These are phyloP conservation scores for Syrista parreyssii DNA, from an alignment of 2,888 invertebrate genomes.

Conservation along the genomic window DNA sequence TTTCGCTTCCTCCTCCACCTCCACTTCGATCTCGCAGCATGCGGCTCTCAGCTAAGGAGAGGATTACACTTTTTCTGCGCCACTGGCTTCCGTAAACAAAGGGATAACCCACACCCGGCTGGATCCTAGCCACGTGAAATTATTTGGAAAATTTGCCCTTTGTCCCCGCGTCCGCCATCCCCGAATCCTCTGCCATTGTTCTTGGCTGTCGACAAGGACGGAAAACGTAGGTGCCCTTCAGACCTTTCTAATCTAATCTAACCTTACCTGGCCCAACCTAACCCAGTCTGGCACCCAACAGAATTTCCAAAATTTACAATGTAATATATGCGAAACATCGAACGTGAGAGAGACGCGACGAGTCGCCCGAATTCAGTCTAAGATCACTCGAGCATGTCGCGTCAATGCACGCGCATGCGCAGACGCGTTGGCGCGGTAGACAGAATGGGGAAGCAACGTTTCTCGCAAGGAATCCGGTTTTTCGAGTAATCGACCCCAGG, in stretches of 20 bases:
- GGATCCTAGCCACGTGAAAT: slow-evolving; percentile 45
- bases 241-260: not conserved
- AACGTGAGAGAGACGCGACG: too few relatives aligned
- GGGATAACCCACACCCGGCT: slow-evolving; percentile 22
- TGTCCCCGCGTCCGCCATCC: slow-evolving; percentile 27
- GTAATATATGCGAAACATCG: too few relatives aligned
- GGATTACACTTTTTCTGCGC: slow-evolving; percentile 41
- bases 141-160: slow-evolving; percentile 55
- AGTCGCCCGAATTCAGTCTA: not conserved
- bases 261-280: not conserved
- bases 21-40: not conserved
- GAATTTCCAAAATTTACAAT: not conserved
- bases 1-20: slow-evolving; percentile 1
- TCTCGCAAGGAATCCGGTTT: slow-evolving; percentile 63
- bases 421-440: slow-evolving; percentile 46
- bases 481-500: slow-evolving; percentile 59
- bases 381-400: not conserved
- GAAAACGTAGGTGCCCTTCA: not conserved
- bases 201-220: slow-evolving; percentile 27
- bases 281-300: not conserved
- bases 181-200: slow-evolving; percentile 32
- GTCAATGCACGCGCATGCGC: slow-evolving; percentile 25
- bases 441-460: slow-evolving; percentile 59
- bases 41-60: not conserved
- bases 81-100: slow-evolving; percentile 46